These are phyloP conservation scores for Amphimedon queenslandica DNA, from an alignment of 37 sponge, comb jelly and placozoan species.

Conservation along the genomic window DNA sequence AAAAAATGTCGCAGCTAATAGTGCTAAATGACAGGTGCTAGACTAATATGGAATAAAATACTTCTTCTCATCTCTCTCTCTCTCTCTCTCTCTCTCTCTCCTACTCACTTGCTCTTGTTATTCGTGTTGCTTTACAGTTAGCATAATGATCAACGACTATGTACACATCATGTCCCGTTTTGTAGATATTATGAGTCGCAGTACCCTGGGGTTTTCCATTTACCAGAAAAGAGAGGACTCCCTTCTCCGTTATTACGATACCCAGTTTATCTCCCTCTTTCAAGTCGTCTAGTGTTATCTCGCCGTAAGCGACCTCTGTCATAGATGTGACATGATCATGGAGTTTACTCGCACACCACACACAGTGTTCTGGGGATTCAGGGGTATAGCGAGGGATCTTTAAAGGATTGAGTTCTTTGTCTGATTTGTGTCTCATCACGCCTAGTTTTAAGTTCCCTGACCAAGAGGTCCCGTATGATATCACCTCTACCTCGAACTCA, in stretches of 20 bases:
- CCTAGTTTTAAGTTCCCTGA: slow-evolving; percentile 88
- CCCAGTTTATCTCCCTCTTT: slow-evolving; percentile 63
- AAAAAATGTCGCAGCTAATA: too few species aligned
- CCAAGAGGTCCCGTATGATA: slow-evolving; percentile 70
- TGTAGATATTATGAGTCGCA: slow-evolving; percentile 46
- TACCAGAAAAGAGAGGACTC: slow-evolving; percentile 62
- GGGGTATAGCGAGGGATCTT: slow-evolving; percentile 79
- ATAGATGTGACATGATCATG: slow-evolving; percentile 40
- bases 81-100: not conserved
- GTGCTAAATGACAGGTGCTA: not conserved
- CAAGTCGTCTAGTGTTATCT: slow-evolving; percentile 55
- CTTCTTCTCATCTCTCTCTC: too few species aligned
- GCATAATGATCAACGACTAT: slow-evolving; percentile 86
- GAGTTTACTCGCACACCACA: slow-evolving; percentile 76
- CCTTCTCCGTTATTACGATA: slow-evolving; percentile 29
- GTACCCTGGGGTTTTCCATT: slow-evolving; percentile 65
- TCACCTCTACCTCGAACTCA: slow-evolving; percentile 74
- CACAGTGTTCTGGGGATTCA: slow-evolving; percentile 60
- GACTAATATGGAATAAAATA: not conserved
- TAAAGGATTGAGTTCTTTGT: not conserved
- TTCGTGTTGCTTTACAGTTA: slow-evolving; percentile 64
- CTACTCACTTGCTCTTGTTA: slow-evolving; percentile 75
- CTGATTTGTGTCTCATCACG: slow-evolving; percentile 37
- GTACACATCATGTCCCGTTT: slow-evolving; percentile 57
- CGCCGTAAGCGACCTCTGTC: slow-evolving; percentile 47